Evolutionary conservation across 2,113 vertebrate genomes (phyloP).

Genomic region (Neogobius melanostomus): DNA sequence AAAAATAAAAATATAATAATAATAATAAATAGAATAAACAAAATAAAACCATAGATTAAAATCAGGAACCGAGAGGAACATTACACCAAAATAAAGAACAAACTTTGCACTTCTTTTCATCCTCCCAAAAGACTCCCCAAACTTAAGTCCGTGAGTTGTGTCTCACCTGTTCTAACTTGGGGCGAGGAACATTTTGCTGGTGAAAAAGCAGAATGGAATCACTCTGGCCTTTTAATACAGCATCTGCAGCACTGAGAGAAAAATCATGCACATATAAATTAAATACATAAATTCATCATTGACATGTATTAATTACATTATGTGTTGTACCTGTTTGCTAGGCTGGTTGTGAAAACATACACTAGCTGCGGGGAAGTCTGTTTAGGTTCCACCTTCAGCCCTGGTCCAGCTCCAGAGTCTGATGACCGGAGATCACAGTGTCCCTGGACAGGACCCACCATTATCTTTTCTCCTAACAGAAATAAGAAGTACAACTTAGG

Average conservation of each 20-base stretch:
- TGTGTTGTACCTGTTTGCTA: conserved; percentile 91
- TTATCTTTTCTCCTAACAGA: neutral
- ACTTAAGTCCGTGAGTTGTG: neutral
- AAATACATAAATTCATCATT: neutral
- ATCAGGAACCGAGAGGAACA: conserved; percentile 52
- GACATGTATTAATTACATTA: neutral
- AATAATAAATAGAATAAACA: neutral
- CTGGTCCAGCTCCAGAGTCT: conserved; percentile 66
- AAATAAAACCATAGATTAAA: conserved; percentile 22
- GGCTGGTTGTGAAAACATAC: conserved; percentile 94
- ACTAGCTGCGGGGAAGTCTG: conserved; percentile 86
- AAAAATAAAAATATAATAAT: too few relatives aligned
- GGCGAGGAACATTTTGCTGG: conserved; percentile 91
- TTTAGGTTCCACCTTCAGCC: conserved; percentile 75
- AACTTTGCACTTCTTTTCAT: conserved; percentile 38
- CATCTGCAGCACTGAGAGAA: conserved; percentile 88
- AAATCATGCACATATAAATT: neutral
- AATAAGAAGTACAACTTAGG: too few relatives aligned
- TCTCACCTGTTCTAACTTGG: conserved; percentile 91
- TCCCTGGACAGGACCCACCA: conserved; percentile 76
- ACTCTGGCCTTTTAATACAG: conserved; percentile 90
- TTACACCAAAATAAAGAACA: neutral
- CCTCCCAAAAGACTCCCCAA: neutral
- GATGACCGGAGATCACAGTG: conserved; percentile 27
- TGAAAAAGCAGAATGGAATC: conserved; percentile 95